These are phyloP conservation scores for Onthophagus sagittarius DNA, from an alignment of 2,888 invertebrate species.

Conservation along the genomic window DNA sequence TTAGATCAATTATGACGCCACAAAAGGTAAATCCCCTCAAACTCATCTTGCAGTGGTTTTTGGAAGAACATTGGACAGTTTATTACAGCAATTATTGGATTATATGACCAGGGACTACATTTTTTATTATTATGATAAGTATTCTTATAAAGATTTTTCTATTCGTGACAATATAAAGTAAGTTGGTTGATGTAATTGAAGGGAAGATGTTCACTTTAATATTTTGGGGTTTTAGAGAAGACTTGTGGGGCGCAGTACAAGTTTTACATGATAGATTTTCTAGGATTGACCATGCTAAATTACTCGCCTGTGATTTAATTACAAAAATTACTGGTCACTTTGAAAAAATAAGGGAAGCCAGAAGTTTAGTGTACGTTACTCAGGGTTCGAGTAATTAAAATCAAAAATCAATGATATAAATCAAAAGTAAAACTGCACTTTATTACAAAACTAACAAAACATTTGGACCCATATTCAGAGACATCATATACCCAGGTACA, in stretches of 20 bases:
- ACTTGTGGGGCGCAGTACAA: constrained; percentile 77
- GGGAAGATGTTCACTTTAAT: constrained; percentile 29
- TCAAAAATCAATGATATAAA: too few species aligned
- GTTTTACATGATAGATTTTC: constrained; percentile 69
- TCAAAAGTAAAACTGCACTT: too few species aligned
- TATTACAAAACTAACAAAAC: too few species aligned
- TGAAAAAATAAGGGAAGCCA: constrained; percentile 76
- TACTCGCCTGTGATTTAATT: constrained; percentile 79
- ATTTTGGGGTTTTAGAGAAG: constrained; percentile 63
- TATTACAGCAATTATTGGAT: constrained; percentile 78
- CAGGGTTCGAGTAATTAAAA: too few species aligned
- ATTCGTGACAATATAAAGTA: constrained; percentile 52
- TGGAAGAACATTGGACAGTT: constrained; percentile 78
- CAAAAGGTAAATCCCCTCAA: constrained; percentile 29
- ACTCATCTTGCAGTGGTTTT: constrained; percentile 71
- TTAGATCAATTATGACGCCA: constrained; percentile 41
- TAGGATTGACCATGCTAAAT: constrained; percentile 75
- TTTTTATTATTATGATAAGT: constrained; percentile 65
- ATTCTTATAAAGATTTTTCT: constrained; percentile 52
- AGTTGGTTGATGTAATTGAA: constrained; percentile 25
- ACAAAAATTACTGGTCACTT: constrained; percentile 79
- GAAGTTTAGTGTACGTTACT: constrained; percentile 67
- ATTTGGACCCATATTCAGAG: too few species aligned
- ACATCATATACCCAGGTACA: too few species aligned
- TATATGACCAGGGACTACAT: constrained; percentile 77